Conservation (phyloP, 2,888 invertebrate species). For the Zygothrica quintamaculata region DNA sequence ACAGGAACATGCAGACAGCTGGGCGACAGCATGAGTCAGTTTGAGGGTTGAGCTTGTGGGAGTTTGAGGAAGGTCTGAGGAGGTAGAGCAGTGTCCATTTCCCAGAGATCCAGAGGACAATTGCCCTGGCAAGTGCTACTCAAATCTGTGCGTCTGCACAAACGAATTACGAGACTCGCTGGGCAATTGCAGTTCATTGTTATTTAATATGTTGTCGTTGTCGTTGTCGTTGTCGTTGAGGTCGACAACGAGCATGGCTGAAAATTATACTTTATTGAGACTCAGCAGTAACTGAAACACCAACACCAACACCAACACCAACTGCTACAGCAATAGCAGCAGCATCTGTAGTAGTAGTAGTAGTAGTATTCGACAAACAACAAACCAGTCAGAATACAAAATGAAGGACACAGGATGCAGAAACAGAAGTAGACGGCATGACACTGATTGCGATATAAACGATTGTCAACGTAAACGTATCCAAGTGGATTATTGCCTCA, state of each 20-base stretch:
- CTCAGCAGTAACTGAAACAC: constrained; percentile 57
- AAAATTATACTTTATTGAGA: constrained; percentile 78
- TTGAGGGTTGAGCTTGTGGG: constrained; percentile 3
- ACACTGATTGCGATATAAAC: constrained; percentile 81
- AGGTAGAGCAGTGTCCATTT: not conserved
- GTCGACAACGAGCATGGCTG: constrained; percentile 44
- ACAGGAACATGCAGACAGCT: constrained; percentile 31
- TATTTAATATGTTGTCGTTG: constrained; percentile 77
- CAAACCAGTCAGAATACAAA: constrained; percentile 27
- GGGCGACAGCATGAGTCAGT: constrained; percentile 4
- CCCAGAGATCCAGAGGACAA: constrained; percentile 25
- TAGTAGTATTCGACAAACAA: constrained; percentile 31
- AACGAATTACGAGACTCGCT: constrained; percentile 76
- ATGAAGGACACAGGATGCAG: constrained; percentile 12
- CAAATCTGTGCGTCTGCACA: constrained; percentile 80
- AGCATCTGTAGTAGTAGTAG: constrained; percentile 35
- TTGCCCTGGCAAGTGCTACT: constrained; percentile 54
- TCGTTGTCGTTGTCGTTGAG: constrained; percentile 42
- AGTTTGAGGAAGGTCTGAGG: too few species aligned
- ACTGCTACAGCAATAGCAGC: too few species aligned
- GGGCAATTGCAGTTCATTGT: constrained; percentile 82
- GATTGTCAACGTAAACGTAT: constrained; percentile 81
- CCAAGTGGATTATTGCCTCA: constrained; percentile 82
- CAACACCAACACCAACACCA: too few species aligned
- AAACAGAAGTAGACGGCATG: constrained; percentile 62